A percentile compares a stretch with the other conserved stretches of the same genome.
Conservation (phyloP, 2,113 vertebrate species). For the Psophia crepitans region DNA sequence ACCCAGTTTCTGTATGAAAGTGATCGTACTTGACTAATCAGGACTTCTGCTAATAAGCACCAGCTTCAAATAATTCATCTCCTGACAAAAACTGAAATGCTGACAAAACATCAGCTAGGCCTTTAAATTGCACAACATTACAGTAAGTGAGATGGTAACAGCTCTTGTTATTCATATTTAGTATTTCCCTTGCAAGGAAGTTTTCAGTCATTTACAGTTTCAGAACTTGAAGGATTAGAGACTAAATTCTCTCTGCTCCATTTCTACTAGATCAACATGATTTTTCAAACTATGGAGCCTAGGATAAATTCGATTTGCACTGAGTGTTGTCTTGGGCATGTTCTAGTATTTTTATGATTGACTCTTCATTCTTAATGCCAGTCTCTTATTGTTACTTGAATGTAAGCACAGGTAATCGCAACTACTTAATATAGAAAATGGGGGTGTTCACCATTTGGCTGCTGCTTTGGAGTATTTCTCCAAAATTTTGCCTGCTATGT, state of each 20-base stretch:
- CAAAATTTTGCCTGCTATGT: neutral
- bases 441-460: fast-evolving
- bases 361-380: neutral
- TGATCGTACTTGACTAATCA: neutral
- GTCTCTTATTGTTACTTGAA: neutral
- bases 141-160: neutral
- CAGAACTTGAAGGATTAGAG: neutral
- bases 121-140: neutral
- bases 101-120: neutral
- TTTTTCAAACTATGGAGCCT: neutral
- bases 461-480: neutral
- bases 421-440: neutral
- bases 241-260: neutral
- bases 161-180: neutral
- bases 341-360: neutral
- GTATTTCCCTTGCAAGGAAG: neutral
- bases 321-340: neutral
- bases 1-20: neutral
- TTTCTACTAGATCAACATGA: neutral
- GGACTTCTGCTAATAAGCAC: neutral
- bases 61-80: neutral
- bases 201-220: neutral
- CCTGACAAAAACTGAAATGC: neutral
- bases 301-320: neutral
- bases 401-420: neutral